phyloP scores from a whole-genome alignment of 2,888 invertebrate species.

The Thymelicus sylvestris region DNA sequence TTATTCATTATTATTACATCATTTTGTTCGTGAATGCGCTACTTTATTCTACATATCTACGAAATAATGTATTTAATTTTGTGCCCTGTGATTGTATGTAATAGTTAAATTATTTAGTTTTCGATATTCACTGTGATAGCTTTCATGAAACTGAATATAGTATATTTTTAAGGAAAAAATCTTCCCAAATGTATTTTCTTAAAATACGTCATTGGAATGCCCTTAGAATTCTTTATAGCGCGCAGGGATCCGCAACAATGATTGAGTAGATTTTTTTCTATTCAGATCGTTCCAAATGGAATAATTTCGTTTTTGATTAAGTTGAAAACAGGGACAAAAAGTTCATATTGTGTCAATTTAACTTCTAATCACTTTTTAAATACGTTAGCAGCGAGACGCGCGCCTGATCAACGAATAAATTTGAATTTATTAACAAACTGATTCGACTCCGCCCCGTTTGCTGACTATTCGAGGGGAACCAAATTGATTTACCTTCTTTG shows the following conservation, averaged over 20 bases:
- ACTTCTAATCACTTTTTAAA: constrained; percentile 85
- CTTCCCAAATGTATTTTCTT: constrained; percentile 14
- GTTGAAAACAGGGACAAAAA: constrained; percentile 72
- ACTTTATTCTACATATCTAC: no score
- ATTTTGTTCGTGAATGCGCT: no score
- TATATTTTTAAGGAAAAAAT: background rate
- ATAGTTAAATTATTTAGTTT: no score
- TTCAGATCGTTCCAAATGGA: constrained; percentile 71
- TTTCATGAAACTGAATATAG: background rate
- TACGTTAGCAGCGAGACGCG: constrained; percentile 75
- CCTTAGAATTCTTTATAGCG: constrained; percentile 18
- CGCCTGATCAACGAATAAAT: constrained; percentile 82
- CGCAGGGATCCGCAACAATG: constrained; percentile 6
- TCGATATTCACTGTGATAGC: constrained; percentile 14
- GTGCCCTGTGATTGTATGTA: no score
- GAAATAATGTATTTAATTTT: no score
- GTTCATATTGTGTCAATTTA: constrained; percentile 84
- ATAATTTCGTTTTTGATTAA: constrained; percentile 78
- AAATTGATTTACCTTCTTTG: constrained; percentile 70
- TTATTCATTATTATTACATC: no score
- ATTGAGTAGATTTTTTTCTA: constrained; percentile 26
- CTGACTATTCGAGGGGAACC: constrained; percentile 72
- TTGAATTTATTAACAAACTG: constrained; percentile 81
- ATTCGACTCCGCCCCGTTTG: constrained; percentile 67
- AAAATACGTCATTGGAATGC: background rate